Base-by-base conservation (phyloP, 2,888 invertebrate genomes). In the Netelia melanura region DNA sequence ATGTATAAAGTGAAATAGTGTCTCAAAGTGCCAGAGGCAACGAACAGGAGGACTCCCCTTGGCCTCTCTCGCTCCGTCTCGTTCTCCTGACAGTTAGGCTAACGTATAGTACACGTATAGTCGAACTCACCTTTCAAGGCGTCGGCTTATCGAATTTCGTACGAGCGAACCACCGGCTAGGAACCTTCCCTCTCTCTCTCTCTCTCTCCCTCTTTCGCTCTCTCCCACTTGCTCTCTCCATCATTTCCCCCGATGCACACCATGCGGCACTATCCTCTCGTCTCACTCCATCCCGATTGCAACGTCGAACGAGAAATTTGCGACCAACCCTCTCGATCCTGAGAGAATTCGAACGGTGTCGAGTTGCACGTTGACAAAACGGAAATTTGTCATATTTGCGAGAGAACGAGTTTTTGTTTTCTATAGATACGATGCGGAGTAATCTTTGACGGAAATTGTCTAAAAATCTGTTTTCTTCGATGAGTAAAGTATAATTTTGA, bases 61-160 rank as follows among this genome's bases (percentile, higher is more conserved):
- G 80, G 80, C 76, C 65, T 71, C 67, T 70, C 68, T 62, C 25
- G 23, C 21, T 48, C 58, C 30, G 30, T 30, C 30, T 30, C 30
- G 3, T 3, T 30, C 30, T 30, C 30, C 17, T 38, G 54, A 54
- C 65, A 75, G 68, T 62, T 79, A 79, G 79, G 54, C 70, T 44
- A 56, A 79, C 67, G 72, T 65, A 52, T 52, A 56, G 52, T 65
- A 67, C 25, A 44, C 64, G n/a, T 75, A 77, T 58, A 56, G 80
- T 75, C 21, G 56, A 79, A 75, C 68, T 71, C 38, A 56, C 68
- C 65, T 71, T 71, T 65, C 52, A 65, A 75, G 70, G 78, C 83
- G 83, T 83, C 74, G 65, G 64, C 80, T 84, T 76, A 80, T 75
- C 80, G 80, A 84, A 80, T 76, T 80, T 84, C 80, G 70, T 71